These are phyloP conservation scores for Desmodus rotundus DNA, from an alignment of 2,113 vertebrate genomes.

Conservation along the genomic window DNA sequence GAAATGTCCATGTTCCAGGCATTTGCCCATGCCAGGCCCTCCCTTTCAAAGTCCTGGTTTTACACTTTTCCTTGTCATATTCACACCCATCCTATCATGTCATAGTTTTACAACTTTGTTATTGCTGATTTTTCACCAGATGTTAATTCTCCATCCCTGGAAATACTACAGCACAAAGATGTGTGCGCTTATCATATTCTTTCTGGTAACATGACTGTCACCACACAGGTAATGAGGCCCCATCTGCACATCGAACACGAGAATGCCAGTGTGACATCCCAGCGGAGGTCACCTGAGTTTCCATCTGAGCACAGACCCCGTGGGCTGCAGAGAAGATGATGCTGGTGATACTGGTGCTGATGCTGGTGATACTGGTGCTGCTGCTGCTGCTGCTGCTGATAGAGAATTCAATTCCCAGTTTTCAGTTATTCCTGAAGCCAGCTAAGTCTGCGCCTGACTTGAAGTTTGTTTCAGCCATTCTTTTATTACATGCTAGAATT, in stretches of 20 bases:
- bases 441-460: not conserved
- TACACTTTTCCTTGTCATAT: not conserved
- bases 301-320: not conserved
- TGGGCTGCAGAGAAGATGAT: not conserved
- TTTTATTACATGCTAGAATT: not conserved
- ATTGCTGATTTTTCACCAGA: not conserved
- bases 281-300: not conserved
- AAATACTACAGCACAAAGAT: not conserved
- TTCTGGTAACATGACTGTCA: not conserved
- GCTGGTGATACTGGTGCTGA: not conserved
- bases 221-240: not conserved
- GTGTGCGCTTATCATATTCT: not conserved
- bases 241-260: not conserved
- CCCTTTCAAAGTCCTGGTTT: not conserved
- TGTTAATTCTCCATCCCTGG: constrained; percentile 21
- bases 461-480: not conserved
- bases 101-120: not conserved
- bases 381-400: not conserved
- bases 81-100: not conserved
- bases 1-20: not conserved
- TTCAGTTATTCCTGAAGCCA: not conserved
- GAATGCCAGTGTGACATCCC: not conserved
- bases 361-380: not conserved
- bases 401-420: not conserved
- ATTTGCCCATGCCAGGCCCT: not conserved